Percentiles rank a stretch among this genome's conserved stretches.
phyloP scores from a whole-genome alignment of 2,797 vertebrate genomes.

The Poecilia wingei region DNA sequence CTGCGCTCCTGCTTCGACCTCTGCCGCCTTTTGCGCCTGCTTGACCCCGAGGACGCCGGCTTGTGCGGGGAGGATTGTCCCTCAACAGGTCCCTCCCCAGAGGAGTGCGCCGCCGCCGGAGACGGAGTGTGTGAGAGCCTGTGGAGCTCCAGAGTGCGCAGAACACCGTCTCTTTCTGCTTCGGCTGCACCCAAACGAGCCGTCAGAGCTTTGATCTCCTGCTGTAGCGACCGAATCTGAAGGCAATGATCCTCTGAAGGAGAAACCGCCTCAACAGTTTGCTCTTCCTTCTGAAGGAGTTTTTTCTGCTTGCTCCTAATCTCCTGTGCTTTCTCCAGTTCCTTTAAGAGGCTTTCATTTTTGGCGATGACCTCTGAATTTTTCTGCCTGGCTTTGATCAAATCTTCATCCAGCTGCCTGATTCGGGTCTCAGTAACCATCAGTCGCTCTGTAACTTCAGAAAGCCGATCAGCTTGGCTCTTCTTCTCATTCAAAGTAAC shows the following conservation, averaged over 20 bases:
- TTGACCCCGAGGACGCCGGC: slow-evolving; percentile 69
- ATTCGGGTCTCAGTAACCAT: slow-evolving; percentile 79
- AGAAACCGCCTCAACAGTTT: slow-evolving; percentile 41
- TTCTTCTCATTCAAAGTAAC: slow-evolving; percentile 85
- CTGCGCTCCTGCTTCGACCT: slow-evolving; percentile 83
- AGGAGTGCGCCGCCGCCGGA: slow-evolving; percentile 46
- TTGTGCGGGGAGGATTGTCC: slow-evolving; percentile 60
- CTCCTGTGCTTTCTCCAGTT: slow-evolving; percentile 57
- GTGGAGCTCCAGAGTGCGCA: slow-evolving; percentile 59
- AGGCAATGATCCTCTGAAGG: slow-evolving; percentile 63
- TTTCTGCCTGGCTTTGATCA: slow-evolving; percentile 78
- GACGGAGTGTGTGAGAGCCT: slow-evolving; percentile 58
- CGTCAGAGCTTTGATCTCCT: slow-evolving; percentile 67
- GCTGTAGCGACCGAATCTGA: slow-evolving; percentile 67
- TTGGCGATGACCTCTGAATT: slow-evolving; percentile 71
- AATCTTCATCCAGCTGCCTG: slow-evolving; percentile 79
- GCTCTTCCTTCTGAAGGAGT: slow-evolving; percentile 44
- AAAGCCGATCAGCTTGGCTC: slow-evolving; percentile 81
- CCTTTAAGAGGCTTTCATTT: slow-evolving; percentile 75
- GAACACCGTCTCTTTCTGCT: slow-evolving; percentile 56
- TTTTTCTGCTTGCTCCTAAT: slow-evolving; percentile 35
- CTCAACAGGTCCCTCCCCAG: slow-evolving; percentile 66
- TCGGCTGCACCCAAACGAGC: slow-evolving; percentile 55
- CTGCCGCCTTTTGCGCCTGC: slow-evolving; percentile 79
- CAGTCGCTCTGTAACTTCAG: slow-evolving; percentile 83